Evolutionary conservation across 2,888 invertebrate genomes (phyloP), one percentile per base, ranked within the genome.

Genomic region (Lumbricus terrestris): DNA sequence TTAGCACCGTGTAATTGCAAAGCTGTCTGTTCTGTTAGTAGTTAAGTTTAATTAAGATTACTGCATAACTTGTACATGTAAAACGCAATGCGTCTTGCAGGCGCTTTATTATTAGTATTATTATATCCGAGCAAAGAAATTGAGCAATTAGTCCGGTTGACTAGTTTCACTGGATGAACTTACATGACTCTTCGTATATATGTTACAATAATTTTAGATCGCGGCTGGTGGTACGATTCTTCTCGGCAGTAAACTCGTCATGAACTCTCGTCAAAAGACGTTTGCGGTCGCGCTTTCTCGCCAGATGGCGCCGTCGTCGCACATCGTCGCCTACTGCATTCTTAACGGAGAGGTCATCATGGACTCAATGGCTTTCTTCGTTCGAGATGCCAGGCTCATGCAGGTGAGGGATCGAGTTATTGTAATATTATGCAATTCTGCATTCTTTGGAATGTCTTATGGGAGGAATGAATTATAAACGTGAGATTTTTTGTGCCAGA

Each of bases 361-460:
- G 0, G 98, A 98, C 95, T 97, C 97, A 91, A 95, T 98, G 91
- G 98, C 98, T 2, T 98, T 98, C 96, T 97, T 98, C 0, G 98
- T 98, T 38, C 97, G 98, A 95, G 98, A 98, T 91, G 97, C 98
- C 93, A 97, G 98, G 0, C 95, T 93, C 1, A 90, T 88, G 88
- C 82, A 90, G 82, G 91, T 83, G 18, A 83, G 83, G 20, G 16
- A 15, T 85, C 37, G 69, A 69, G 4, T 47, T 23, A 47, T 47
- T 8, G 20, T 29, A n/a, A 69, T n/a, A 69, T n/a, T 16, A 69
- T 47, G 47, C 47, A 1, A 47, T 47, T 47, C 23, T 47, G 11
- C 8, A 23, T 47, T 47, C 47, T 23, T 23, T 23, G 23, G 23
- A 47, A 47, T 47, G 47, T 23, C 23, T 47, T 47, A 1, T 40